A percentile compares a stretch with the other conserved stretches of the same genome.
Conservation (phyloP, 2,113 vertebrate genomes). For the Emydura subglobosa region DNA sequence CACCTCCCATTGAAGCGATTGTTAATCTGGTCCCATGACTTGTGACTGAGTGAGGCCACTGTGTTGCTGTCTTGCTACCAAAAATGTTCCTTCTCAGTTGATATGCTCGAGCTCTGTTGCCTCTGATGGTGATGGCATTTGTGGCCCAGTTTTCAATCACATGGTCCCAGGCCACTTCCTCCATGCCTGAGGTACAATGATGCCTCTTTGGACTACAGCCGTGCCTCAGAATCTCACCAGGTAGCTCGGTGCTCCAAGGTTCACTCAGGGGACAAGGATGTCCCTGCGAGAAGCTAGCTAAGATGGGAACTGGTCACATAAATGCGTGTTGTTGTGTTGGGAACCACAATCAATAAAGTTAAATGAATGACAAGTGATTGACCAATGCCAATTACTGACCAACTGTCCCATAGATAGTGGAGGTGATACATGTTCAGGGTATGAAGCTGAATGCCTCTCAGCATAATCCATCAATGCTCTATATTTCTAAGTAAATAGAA, state of each 20-base stretch:
- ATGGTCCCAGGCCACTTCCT: not conserved
- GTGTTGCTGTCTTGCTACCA: fast-evolving
- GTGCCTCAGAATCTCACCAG: slow-evolving; percentile 8
- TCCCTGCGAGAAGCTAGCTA: not conserved
- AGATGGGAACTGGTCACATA: too few relatives aligned
- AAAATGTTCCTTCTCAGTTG: not conserved
- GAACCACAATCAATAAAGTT: too few relatives aligned
- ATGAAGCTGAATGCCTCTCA: too few relatives aligned
- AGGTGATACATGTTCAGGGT: too few relatives aligned
- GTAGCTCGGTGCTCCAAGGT: slow-evolving; percentile 36
- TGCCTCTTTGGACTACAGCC: not conserved
- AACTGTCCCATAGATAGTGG: too few relatives aligned
- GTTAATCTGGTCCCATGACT: not conserved
- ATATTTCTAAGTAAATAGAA: too few relatives aligned
- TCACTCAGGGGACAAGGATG: not conserved
- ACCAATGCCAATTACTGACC: too few relatives aligned
- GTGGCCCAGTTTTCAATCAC: not conserved
- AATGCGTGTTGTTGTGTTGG: too few relatives aligned
- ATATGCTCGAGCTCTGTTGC: fast-evolving
- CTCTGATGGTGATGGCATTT: not conserved
- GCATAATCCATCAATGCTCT: too few relatives aligned
- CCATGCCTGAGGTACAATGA: fast-evolving
- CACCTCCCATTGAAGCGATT: fast-evolving
- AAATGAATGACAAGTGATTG: too few relatives aligned
- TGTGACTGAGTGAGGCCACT: not conserved